Conservation (phyloP, 1,140 invertebrate species). For the Cardiocondyla obscurior region DNA sequence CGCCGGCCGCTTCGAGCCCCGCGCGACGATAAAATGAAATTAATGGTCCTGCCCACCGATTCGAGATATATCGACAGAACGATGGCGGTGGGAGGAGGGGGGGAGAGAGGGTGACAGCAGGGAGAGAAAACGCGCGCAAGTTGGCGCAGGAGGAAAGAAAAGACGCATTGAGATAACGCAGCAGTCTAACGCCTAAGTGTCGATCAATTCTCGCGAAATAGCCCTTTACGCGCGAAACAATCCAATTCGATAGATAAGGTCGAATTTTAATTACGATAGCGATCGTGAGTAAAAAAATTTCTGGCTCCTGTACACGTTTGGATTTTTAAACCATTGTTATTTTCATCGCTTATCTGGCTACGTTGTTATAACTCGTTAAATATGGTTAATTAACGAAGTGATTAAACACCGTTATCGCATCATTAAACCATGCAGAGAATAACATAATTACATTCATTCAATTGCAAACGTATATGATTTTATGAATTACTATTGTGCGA, state of each 20-base stretch:
- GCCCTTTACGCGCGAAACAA: slow-evolving; percentile 5
- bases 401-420: slow-evolving; percentile 53
- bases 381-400: slow-evolving; percentile 42
- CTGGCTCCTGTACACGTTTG: not conserved
- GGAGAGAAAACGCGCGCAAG: slow-evolving; percentile 10
- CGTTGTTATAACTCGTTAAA: slow-evolving; percentile 45
- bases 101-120: not conserved
- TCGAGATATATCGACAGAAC: slow-evolving; percentile 80
- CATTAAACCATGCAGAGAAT: slow-evolving; percentile 46
- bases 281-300: too few species aligned
- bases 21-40: slow-evolving; percentile 83
- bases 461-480: slow-evolving; percentile 33
- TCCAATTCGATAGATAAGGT: slow-evolving; percentile 11
- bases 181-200: slow-evolving; percentile 51
- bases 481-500: slow-evolving; percentile 42
- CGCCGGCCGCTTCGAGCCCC: slow-evolving; percentile 78
- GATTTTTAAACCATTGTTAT: slow-evolving; percentile 16
- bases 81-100: not conserved
- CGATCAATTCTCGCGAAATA: slow-evolving; percentile 51
- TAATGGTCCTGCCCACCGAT: slow-evolving; percentile 82
- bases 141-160: slow-evolving; percentile 25
- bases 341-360: slow-evolving; percentile 32
- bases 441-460: slow-evolving; percentile 54
- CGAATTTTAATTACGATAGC: not conserved
- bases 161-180: slow-evolving; percentile 60